Conservation (phyloP, 2,797 vertebrate species). For the Microcaecilia unicolor region DNA sequence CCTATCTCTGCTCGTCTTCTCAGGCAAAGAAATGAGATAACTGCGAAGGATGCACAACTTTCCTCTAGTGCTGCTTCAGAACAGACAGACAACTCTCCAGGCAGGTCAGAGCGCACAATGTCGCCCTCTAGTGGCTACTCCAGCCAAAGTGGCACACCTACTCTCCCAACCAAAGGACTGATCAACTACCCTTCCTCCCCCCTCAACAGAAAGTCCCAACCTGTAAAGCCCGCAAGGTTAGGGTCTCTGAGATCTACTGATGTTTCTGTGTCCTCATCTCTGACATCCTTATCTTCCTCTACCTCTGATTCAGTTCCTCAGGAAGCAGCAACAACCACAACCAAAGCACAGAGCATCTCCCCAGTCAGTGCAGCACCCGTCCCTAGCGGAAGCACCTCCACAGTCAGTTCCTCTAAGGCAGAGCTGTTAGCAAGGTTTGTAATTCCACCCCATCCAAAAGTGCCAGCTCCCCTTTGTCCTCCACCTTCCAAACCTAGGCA, state of each 20-base stretch:
- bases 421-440: constrained; percentile 49
- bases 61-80: not conserved
- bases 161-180: constrained; percentile 70
- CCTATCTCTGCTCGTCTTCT: too few species aligned
- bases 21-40: too few species aligned
- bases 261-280: constrained; percentile 72
- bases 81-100: constrained; percentile 45
- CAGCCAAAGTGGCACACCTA: constrained; percentile 92
- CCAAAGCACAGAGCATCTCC: too few species aligned
- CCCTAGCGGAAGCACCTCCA: constrained; percentile 1
- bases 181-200: constrained; percentile 52
- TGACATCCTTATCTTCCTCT: constrained; percentile 74
- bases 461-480: constrained; percentile 74
- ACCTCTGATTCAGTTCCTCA: constrained; percentile 58
- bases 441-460: constrained; percentile 84
- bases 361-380: too few species aligned
- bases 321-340: constrained; percentile 29
- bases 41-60: not conserved
- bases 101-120: constrained; percentile 80
- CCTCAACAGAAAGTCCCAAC: constrained; percentile 61
- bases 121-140: constrained; percentile 96
- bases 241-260: constrained; percentile 65
- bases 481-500: constrained; percentile 73
- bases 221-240: constrained; percentile 70
- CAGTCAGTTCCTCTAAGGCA: not conserved